phyloP scores from a whole-genome alignment of 2,797 vertebrate genomes.

The Orientallactaga sibirica region DNA sequence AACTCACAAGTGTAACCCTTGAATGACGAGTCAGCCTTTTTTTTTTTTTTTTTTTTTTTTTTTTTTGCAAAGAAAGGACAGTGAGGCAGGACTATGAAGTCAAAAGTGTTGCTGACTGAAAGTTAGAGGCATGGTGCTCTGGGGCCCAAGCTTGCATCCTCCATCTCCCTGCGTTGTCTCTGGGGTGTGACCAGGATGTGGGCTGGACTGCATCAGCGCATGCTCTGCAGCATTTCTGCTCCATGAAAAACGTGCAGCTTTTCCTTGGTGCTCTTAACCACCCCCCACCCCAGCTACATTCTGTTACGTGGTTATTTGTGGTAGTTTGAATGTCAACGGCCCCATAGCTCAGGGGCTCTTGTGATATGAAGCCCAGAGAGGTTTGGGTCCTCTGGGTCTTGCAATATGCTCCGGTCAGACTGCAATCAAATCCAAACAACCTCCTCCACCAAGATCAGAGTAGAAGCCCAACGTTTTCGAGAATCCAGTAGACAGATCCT shows the following conservation, averaged over 20 bases:
- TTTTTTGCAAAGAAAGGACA: not conserved
- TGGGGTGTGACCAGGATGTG: not conserved
- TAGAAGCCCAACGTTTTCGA: not conserved
- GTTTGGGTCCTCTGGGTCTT: not conserved
- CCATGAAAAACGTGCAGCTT: not conserved
- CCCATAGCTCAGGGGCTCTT: too few species aligned
- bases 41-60: not conserved
- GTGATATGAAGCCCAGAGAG: not conserved
- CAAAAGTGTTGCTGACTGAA: not conserved
- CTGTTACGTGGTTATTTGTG: constrained; percentile 16
- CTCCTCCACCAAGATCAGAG: not conserved
- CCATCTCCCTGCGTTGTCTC: not conserved
- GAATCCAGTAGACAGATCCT: not conserved
- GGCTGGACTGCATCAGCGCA: not conserved
- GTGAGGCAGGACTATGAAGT: not conserved
- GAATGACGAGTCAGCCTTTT: not conserved
- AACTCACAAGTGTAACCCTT: not conserved
- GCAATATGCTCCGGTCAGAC: not conserved
- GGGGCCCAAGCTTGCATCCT: not conserved
- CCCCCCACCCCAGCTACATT: not conserved
- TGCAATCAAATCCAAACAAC: not conserved
- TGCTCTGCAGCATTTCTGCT: not conserved
- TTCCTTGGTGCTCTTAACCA: not conserved
- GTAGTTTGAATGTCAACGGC: too few species aligned
- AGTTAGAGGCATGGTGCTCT: constrained; percentile 23